Evolutionary conservation across 1,140 invertebrate species (phyloP).

Genomic region (Brachionus rubens): DNA sequence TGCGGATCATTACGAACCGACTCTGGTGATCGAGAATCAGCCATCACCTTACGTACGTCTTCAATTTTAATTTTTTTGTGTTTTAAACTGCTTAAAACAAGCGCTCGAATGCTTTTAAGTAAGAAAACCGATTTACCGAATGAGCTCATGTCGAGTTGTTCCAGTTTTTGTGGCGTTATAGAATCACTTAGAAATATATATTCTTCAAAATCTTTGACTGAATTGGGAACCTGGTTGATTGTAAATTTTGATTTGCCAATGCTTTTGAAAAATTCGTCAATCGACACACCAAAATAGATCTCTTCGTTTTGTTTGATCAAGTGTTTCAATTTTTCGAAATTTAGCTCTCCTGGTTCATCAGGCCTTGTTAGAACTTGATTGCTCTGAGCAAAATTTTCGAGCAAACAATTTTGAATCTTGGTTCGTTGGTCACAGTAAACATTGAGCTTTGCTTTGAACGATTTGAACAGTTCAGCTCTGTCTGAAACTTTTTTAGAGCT

Average conservation of each 20-base stretch:
- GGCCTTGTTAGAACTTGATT: too few species aligned
- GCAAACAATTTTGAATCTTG: neutral
- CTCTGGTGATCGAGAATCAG: too few species aligned
- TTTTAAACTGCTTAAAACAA: neutral
- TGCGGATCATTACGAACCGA: neutral
- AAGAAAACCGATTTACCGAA: neutral
- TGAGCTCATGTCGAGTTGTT: neutral
- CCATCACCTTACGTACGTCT: neutral
- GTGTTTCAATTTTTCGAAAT: too few species aligned
- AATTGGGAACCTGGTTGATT: neutral
- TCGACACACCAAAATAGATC: neutral
- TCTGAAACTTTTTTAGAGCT: neutral
- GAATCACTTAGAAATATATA: neutral
- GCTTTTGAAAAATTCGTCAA: neutral
- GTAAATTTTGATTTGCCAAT: slow-evolving; percentile 24
- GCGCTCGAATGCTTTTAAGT: neutral
- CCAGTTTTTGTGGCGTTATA: neutral
- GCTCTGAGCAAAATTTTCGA: neutral
- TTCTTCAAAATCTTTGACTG: neutral
- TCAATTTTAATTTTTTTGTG: neutral
- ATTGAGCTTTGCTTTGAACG: neutral
- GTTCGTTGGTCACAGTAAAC: neutral
- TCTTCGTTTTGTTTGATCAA: neutral
- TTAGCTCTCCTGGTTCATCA: too few species aligned
- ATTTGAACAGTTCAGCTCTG: neutral